Evolutionary conservation across 2,113 vertebrate species (phyloP), one percentile per base, ranked within the genome.

Genomic region (Cottus gobio): DNA sequence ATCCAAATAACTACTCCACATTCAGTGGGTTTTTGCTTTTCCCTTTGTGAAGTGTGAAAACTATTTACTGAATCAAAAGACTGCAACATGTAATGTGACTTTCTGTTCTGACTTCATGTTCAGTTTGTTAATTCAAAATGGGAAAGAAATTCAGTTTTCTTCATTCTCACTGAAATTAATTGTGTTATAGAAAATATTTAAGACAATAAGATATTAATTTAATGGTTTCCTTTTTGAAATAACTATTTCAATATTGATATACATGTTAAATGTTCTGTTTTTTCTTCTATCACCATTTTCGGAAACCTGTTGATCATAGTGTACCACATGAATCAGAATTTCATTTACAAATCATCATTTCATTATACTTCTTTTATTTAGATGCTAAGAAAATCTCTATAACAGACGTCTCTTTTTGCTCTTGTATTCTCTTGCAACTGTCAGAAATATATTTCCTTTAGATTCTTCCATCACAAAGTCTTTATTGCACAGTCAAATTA

Each of bases 1-100:
- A 82, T 56, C 0, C 0, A 4, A 0, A 44, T 58, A 42, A 4
- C 0, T 82, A 75, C n/a, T 54, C 15, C 3, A 52, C 75, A 20
- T 84, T 87, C 64, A 84, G 28, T 71, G 82, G 82, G 46, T 79
- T 82, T 71, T 72, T 82, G 56, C 5, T 82, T 60, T 87, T 65
- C 16, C 44, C 54, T 13, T 0, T 72, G 16, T 83, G 5, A 65
- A 18, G 24, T 54, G n/a, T 9, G 20, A 13, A 42, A 42, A 12
- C 12, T 31, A 36, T 5, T 39, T 16, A 56, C 52, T 28, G 15
- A 39, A 2, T 13, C 15, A 22, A 44, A 8, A 18, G 50, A 70
- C n/a, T 34, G 28, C 52, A 5, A 54, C n/a, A 24, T 54, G 3
- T 18, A 0, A 24, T n/a, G 6, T 54, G 22, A 52, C 30, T n/a